Base-by-base conservation (phyloP, 2,797 vertebrate species). In the Hafferia zeledoni region DNA sequence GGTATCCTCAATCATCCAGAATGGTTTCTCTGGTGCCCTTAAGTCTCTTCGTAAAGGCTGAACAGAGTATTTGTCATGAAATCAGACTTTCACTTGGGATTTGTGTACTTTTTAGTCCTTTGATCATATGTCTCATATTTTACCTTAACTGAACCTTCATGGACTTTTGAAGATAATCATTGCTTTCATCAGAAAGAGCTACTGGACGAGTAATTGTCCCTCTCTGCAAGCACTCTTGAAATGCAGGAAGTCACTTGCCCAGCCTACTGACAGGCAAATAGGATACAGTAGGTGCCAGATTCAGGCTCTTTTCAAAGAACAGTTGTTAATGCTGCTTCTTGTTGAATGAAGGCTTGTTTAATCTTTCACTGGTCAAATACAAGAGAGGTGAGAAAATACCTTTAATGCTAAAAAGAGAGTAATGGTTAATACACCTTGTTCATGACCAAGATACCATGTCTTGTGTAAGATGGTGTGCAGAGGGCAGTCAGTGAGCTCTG, bases 51-150 rank as follows among this genome's bases (percentile, higher is more conserved):
- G 64, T 85, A 93, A 93, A 92, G 47, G 33, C 76, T 68, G 69
- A 96, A 86, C 39, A 75, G 52, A 74, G 25, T 83, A 91, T 94
- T 93, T 93, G 74, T 92, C 92, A 96, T 76, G 61, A 77, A 89
- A 76, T 92, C 67, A 84, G 86, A 61, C 39, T 56, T 83, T 89
- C 89, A 75, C 47, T 92, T 86, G 55, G 61, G 77, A 93, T 93
- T 76, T 94, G 78, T 84, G 85, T 94, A 92, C 44, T 89, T 91
- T 87, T 87, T 59, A 78, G 72, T 70, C 61, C 94, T 97, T 97
- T 95, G 94, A 96, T 96, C 91, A 75, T 41, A 22, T 20, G 41
- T 67, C 94, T 95, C 77, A 86, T 91, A 89, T 95, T 93, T 94
- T 87, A 92, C 85, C 81, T 95, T 94, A 95, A 94, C 64, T 94